A percentile compares a stretch with the other conserved stretches of the same genome.
Evolutionary conservation across 2,888 invertebrate genomes (phyloP).

Genomic region (Odontocolon sp.): DNA sequence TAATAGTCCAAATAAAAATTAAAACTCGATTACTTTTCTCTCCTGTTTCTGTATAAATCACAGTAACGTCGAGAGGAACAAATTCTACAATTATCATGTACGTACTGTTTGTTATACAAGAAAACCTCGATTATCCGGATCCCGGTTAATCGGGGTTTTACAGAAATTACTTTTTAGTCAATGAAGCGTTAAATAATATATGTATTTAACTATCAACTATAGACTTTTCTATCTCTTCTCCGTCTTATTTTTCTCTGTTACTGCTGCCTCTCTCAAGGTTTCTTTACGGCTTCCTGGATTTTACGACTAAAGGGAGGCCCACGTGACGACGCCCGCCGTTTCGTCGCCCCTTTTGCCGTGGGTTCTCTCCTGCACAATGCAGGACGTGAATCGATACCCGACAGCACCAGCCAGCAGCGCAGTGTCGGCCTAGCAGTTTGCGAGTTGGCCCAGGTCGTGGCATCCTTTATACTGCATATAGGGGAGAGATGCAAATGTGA

Average conservation of each 20-base stretch:
- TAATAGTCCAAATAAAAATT: no score
- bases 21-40: no score
- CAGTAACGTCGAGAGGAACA: no score
- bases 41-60: no score
- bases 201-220: no score
- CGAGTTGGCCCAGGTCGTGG: slow-evolving; percentile 58
- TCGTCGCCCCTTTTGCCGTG: slow-evolving; percentile 48
- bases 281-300: slow-evolving; percentile 50
- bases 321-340: slow-evolving; percentile 47
- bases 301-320: slow-evolving; percentile 33
- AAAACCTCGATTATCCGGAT: no score
- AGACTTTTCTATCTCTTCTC: neutral
- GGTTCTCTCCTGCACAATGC: slow-evolving; percentile 43
- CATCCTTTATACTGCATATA: slow-evolving; percentile 38
- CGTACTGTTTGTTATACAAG: no score
- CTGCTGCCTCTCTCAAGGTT: neutral
- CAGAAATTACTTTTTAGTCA: no score
- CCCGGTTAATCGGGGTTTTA: no score
- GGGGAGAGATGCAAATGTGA: slow-evolving; percentile 34
- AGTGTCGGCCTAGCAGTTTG: slow-evolving; percentile 45
- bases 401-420: slow-evolving; percentile 3
- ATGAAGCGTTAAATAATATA: no score
- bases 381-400: slow-evolving; percentile 51
- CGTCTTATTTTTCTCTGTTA: neutral
- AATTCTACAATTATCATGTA: no score